Percentiles rank a stretch among this genome's conserved stretches.
Evolutionary conservation across 2,113 vertebrate genomes (phyloP).

Genomic region (Sitta europaea): DNA sequence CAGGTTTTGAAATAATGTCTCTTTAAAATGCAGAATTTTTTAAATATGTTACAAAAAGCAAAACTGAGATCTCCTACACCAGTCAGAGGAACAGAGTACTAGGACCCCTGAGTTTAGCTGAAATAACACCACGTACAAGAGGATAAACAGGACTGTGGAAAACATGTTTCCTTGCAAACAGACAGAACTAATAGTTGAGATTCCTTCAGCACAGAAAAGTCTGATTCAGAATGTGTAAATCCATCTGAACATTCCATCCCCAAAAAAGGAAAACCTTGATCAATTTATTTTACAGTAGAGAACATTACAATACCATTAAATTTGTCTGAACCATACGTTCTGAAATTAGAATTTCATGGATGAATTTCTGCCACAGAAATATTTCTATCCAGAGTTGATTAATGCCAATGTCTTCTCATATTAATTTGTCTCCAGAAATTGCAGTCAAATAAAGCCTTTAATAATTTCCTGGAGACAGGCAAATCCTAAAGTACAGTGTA

Average conservation of each 20-base stretch:
- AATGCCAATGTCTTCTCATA: neutral
- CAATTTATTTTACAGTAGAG: neutral
- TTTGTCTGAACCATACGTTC: accelerated
- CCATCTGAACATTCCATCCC: neutral
- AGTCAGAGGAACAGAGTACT: neutral
- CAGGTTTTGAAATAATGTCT: neutral
- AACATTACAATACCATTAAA: neutral
- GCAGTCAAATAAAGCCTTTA: neutral
- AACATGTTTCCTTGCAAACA: neutral
- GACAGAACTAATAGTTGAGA: neutral
- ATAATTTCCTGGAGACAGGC: neutral
- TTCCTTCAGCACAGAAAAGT: neutral
- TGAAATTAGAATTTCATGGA: neutral
- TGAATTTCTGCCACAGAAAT: neutral
- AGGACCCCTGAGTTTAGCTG: neutral
- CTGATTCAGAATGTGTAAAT: neutral
- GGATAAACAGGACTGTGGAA: neutral
- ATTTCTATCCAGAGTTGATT: neutral
- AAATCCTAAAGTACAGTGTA: neutral
- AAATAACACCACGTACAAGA: neutral
- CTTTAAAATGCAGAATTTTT: neutral
- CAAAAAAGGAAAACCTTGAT: neutral
- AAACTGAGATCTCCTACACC: neutral
- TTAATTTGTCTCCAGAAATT: neutral
- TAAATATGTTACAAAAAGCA: neutral